These are phyloP conservation scores for Ectemnius lituratus DNA, from an alignment of 2,888 invertebrate genomes.

Conservation along the genomic window DNA sequence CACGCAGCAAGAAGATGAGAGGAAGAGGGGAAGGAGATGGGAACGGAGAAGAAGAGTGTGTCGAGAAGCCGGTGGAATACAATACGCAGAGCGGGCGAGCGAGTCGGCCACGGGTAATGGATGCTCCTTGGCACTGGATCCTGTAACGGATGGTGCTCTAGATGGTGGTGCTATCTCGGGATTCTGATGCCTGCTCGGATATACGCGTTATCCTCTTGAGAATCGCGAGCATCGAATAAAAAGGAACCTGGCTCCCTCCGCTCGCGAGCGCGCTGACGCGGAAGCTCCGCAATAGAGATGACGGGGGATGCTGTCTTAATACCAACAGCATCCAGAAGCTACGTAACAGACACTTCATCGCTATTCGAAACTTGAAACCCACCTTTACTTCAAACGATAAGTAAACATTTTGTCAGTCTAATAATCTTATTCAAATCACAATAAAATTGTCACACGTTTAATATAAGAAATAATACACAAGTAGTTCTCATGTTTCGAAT, in stretches of 20 bases:
- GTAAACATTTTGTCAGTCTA: too few relatives aligned
- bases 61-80: conserved; percentile 48
- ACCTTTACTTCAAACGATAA: too few relatives aligned
- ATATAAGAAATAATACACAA: too few relatives aligned
- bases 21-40: conserved; percentile 26
- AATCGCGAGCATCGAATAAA: conserved; percentile 58
- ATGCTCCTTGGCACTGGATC: conserved; percentile 55
- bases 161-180: conserved; percentile 57
- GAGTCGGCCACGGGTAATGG: conserved; percentile 51
- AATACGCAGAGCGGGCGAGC: conserved; percentile 48
- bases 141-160: conserved; percentile 59
- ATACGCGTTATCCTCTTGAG: conserved; percentile 54
- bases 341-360: not conserved
- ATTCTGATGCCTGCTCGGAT: conserved; percentile 57
- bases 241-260: conserved; percentile 28
- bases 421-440: too few relatives aligned
- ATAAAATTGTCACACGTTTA: too few relatives aligned
- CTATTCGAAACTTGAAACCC: not conserved
- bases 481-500: too few relatives aligned
- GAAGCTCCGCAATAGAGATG: conserved; percentile 42
- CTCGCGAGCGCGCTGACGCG: conserved; percentile 35
- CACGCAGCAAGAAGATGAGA: conserved; percentile 38
- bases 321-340: conserved; percentile 6
- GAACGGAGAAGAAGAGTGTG: too few relatives aligned
- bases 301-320: conserved; percentile 54